Conservation (phyloP, 2,113 vertebrate species). For the Deroptyus accipitrinus region DNA sequence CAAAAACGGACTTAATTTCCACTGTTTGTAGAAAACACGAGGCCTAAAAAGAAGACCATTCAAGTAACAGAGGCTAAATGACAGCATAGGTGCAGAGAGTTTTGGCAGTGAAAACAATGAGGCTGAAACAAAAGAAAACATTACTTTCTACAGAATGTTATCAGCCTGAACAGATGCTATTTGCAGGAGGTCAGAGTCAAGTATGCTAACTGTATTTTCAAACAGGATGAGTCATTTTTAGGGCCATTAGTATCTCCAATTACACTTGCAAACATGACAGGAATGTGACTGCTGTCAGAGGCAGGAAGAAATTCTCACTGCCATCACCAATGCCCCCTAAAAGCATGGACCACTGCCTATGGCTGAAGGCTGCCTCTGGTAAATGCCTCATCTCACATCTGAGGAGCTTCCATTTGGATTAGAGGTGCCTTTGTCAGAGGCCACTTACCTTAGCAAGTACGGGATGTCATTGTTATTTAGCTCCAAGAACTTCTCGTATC, state of each 20-base stretch:
- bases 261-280: constrained; percentile 17
- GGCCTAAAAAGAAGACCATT: neutral
- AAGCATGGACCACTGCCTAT: neutral
- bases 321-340: neutral
- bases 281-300: constrained; percentile 30
- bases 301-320: constrained; percentile 12
- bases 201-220: constrained; percentile 26
- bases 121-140: constrained; percentile 5
- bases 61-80: neutral
- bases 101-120: neutral
- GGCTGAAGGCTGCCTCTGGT: neutral
- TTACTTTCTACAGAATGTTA: neutral
- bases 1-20: neutral
- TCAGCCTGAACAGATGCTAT: neutral
- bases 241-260: constrained; percentile 42
- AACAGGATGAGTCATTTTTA: constrained; percentile 36
- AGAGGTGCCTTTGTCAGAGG: neutral
- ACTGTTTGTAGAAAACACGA: neutral
- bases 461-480: constrained; percentile 81
- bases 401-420: neutral
- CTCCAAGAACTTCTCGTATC: constrained; percentile 82
- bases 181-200: constrained; percentile 20
- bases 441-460: constrained; percentile 71
- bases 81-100: neutral
- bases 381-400: neutral